Conservation (phyloP, 2,888 invertebrate species). For the Drosophila falleni region DNA sequence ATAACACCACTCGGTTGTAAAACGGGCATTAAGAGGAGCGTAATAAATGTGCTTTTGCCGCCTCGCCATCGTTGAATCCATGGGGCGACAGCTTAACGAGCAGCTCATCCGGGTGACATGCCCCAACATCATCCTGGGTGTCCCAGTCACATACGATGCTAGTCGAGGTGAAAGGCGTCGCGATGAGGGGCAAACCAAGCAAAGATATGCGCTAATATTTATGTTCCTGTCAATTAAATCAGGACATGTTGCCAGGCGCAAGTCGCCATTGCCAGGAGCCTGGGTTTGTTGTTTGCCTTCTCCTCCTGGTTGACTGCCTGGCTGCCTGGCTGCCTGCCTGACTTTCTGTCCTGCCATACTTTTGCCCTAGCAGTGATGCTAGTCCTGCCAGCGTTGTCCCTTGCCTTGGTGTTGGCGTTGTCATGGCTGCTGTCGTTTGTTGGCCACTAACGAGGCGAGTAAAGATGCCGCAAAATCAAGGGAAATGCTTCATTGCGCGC, state of each 20-base stretch:
- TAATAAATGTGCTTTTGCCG: constrained; percentile 67
- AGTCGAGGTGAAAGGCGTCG: background rate
- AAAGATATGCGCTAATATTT: constrained; percentile 84
- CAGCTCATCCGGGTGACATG: constrained; percentile 70
- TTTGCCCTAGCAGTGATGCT: constrained; percentile 15
- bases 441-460: constrained; percentile 83
- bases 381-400: constrained; percentile 20
- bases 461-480: constrained; percentile 83
- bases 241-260: constrained; percentile 76
- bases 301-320: constrained; percentile 2
- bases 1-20: constrained; percentile 70
- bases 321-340: background rate
- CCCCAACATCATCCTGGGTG: constrained; percentile 42
- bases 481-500: constrained; percentile 83
- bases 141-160: constrained; percentile 63
- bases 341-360: background rate
- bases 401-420: constrained; percentile 67
- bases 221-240: constrained; percentile 85
- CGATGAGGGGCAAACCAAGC: constrained; percentile 43
- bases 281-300: constrained; percentile 8
- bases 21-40: constrained; percentile 71
- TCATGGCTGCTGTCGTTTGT: constrained; percentile 80
- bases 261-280: constrained; percentile 31
- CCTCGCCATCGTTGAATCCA: constrained; percentile 21
- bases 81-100: constrained; percentile 74